phyloP scores from a whole-genome alignment of 2,888 invertebrate genomes.

The Acleris literana region DNA sequence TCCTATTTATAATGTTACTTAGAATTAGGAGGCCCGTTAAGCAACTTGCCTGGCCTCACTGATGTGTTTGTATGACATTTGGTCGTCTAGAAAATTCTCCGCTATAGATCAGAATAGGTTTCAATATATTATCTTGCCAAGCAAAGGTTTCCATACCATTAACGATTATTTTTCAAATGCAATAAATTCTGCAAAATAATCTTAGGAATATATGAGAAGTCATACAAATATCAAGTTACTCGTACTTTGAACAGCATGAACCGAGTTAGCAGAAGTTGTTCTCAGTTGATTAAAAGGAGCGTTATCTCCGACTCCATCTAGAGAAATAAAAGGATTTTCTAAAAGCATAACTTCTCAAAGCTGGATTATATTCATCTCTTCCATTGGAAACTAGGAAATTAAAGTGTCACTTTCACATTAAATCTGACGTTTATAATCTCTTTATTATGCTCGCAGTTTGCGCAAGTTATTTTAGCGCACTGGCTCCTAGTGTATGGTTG shows the following conservation, averaged over 20 bases:
- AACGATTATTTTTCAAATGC: too few relatives aligned
- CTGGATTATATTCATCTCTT: constrained; percentile 15
- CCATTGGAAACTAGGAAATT: constrained; percentile 17
- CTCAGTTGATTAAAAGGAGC: constrained; percentile 7
- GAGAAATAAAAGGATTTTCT: constrained; percentile 3
- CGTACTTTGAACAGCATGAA: not conserved
- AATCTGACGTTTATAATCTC: constrained; percentile 7
- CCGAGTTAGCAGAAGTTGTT: not conserved
- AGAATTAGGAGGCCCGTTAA: too few relatives aligned
- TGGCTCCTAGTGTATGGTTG: not conserved
- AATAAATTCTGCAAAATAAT: too few relatives aligned
- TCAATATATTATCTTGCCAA: too few relatives aligned
- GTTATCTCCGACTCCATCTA: not conserved
- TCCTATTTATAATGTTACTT: too few relatives aligned
- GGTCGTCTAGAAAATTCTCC: too few relatives aligned
- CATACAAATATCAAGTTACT: not conserved
- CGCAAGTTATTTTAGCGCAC: not conserved
- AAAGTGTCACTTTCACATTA: constrained; percentile 13
- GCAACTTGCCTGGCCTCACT: too few relatives aligned
- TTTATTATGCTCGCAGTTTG: not conserved
- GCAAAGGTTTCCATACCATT: too few relatives aligned
- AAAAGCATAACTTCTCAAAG: not conserved
- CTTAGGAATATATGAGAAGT: not conserved
- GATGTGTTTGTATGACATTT: too few relatives aligned
- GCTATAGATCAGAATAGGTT: too few relatives aligned